Evolutionary conservation across 1,140 invertebrate species (phyloP), one percentile per base, ranked within the genome.

Genomic region (Cyclargus thomasi): DNA sequence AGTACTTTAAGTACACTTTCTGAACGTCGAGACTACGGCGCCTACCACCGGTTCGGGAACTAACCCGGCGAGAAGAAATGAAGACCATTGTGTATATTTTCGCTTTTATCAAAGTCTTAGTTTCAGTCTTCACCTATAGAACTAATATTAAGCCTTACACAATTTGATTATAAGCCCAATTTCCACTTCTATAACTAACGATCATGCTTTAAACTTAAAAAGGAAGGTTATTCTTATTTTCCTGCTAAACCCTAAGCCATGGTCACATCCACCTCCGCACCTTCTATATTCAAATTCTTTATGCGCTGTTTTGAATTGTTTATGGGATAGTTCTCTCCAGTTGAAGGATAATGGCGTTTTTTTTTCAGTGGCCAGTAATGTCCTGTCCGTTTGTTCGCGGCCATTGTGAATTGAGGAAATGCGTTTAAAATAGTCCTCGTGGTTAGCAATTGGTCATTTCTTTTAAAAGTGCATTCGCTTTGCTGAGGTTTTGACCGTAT

Each of bases 281-380:
- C 75, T 74, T 77, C 73, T 69, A 72, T 72, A 79, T 79, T 79
- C 75, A 79, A 75, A 79, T 79, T 74, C 72, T 73, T 67, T 69
- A 70, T 69, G 66, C 63, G 55, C 55, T 18, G 17, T 55, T 55
- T 17, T 59, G 55, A 59, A 59, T 59, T 59, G 55, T 59, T 59
- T 59, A 59, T 59, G 55, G 55, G 55, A 59, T 59, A 59, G 55
- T 59, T 59, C 20, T 59, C 18, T 20, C 18, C 55, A 21, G 55
- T n/a, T 18, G 55, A 59, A 59, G 55, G 55, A 59, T 59, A 59
- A 59, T 59, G 55, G 55, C 17, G 55, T 20, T 21, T 59, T 55
- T n/a, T n/a, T 59, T 59, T 59, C 55, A 59, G 55, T 59, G 55
- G 20, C 55, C 55, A 59, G 18, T 59, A 18, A 59, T 59, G 55